phyloP scores from a whole-genome alignment of 2,113 vertebrate species.

The Numida meleagris region DNA sequence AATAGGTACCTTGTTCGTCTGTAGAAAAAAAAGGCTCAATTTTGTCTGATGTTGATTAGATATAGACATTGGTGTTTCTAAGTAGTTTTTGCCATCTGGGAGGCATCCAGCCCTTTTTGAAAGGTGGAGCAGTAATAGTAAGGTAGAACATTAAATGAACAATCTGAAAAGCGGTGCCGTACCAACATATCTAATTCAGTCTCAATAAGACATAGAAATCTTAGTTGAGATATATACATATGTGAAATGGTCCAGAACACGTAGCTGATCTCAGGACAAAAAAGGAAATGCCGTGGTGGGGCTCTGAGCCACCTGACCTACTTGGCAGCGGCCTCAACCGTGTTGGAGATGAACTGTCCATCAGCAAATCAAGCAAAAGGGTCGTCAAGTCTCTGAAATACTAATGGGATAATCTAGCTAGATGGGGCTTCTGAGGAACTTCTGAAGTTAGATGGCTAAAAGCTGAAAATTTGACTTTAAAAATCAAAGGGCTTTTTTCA shows the following conservation, averaged over 20 bases:
- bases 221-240: background rate
- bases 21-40: background rate
- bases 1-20: background rate
- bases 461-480: background rate
- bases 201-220: background rate
- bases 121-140: background rate
- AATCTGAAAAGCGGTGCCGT: background rate
- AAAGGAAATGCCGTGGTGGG: background rate
- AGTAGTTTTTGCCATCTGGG: background rate
- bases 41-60: background rate
- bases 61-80: background rate
- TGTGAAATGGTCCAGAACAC: background rate
- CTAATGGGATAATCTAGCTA: background rate
- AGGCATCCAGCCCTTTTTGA: background rate
- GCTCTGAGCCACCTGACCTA: background rate
- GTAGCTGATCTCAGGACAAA: background rate
- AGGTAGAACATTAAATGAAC: background rate
- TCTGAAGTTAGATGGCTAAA: background rate
- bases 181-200: background rate
- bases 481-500: background rate
- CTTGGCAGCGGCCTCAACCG: background rate
- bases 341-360: background rate
- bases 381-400: background rate
- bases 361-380: background rate
- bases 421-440: background rate